phyloP scores from a whole-genome alignment of 2,113 vertebrate species.

The Clupea harengus region DNA sequence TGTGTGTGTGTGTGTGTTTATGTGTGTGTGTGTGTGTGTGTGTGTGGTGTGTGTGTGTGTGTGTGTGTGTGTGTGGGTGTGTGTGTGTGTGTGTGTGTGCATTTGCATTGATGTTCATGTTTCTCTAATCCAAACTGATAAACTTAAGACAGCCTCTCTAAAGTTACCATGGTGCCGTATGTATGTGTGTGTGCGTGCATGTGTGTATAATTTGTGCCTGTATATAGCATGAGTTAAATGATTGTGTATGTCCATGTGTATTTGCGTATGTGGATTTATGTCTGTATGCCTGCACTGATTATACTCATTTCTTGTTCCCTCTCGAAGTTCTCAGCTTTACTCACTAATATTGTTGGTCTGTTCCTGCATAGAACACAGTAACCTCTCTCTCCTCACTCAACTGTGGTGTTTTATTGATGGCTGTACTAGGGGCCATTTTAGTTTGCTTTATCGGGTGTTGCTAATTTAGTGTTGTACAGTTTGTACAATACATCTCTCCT shows the following conservation, averaged over 20 bases:
- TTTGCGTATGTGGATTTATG: neutral
- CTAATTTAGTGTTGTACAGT: neutral
- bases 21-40: constrained; percentile 13
- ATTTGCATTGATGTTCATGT: neutral
- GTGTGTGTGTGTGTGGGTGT: neutral
- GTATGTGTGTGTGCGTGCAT: neutral
- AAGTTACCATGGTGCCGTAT: neutral
- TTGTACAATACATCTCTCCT: neutral
- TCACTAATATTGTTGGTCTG: neutral
- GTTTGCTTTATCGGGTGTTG: neutral
- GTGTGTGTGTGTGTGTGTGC: constrained; percentile 18
- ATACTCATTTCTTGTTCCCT: neutral
- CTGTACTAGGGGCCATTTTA: neutral
- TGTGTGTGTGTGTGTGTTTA: constrained; percentile 12
- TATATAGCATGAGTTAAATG: neutral
- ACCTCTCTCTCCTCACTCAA: neutral
- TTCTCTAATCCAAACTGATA: neutral
- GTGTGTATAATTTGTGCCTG: neutral
- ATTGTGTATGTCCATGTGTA: neutral
- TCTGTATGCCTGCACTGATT: neutral
- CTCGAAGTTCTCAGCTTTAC: neutral
- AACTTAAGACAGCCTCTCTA: neutral
- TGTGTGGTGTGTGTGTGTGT: neutral
- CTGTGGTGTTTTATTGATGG: neutral
- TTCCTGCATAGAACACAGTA: neutral